Percentiles rank a stretch among this genome's conserved stretches.
Evolutionary conservation across 2,888 invertebrate species (phyloP).

Genomic region (Noctua fimbriata): DNA sequence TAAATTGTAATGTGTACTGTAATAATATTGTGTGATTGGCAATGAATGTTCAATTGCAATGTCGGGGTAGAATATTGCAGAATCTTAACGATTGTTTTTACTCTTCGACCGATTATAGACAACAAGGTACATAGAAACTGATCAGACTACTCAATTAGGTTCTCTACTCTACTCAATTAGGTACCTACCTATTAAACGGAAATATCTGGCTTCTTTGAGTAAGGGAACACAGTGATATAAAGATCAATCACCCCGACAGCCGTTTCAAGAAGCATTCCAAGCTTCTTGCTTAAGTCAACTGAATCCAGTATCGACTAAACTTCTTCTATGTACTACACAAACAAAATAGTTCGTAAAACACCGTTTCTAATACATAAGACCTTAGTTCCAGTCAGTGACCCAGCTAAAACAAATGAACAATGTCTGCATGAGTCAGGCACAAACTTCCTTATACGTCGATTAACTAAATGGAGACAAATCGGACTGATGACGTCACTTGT

Average conservation of each 20-base stretch:
- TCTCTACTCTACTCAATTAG: no score
- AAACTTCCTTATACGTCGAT: slow-evolving; percentile 62
- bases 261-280: not conserved
- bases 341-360: slow-evolving; percentile 10
- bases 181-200: not conserved
- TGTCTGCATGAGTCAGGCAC: slow-evolving; percentile 49
- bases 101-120: not conserved
- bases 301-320: not conserved
- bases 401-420: slow-evolving; percentile 2
- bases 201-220: not conserved
- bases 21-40: slow-evolving; percentile 14
- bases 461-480: slow-evolving; percentile 58
- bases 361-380: slow-evolving; percentile 22
- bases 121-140: not conserved
- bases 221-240: not conserved
- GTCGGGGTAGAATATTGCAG: not conserved
- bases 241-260: not conserved
- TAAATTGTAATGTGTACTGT: slow-evolving; percentile 3
- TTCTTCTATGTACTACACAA: not conserved
- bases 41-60: not conserved
- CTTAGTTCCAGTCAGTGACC: slow-evolving; percentile 55
- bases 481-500: slow-evolving; percentile 55
- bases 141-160: no score
- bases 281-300: not conserved
- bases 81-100: not conserved